These are phyloP conservation scores for Trichopria drosophilae DNA, from an alignment of 2,888 invertebrate species.

Conservation along the genomic window DNA sequence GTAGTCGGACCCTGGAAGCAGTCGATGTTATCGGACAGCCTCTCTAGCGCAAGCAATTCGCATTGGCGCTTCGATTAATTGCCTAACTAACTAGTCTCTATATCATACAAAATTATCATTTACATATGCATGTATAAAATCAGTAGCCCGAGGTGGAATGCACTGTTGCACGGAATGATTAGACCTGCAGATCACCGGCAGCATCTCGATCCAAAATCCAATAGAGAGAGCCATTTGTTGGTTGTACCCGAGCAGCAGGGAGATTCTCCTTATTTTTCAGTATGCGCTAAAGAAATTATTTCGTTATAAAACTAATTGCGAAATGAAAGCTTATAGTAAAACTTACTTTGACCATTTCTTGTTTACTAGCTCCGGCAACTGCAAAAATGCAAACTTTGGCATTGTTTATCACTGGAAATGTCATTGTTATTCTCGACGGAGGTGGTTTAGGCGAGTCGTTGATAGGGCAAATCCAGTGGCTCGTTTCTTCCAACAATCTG, in stretches of 20 bases:
- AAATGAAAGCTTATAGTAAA: not conserved
- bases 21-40: too few species aligned
- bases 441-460: slow-evolving; percentile 97
- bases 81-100: slow-evolving; percentile 29
- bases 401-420: slow-evolving; percentile 86
- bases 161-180: slow-evolving; percentile 25
- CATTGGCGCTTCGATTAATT: too few species aligned
- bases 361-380: slow-evolving; percentile 81
- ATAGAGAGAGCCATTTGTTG: slow-evolving; percentile 69
- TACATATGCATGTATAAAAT: slow-evolving; percentile 40
- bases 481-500: slow-evolving; percentile 65
- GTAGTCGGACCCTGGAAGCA: too few species aligned
- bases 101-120: slow-evolving; percentile 38
- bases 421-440: slow-evolving; percentile 84
- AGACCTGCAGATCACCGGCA: slow-evolving; percentile 37
- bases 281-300: slow-evolving; percentile 68
- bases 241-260: slow-evolving; percentile 77
- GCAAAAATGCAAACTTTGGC: slow-evolving; percentile 83
- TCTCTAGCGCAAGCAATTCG: too few species aligned
- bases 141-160: slow-evolving; percentile 41
- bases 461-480: slow-evolving; percentile 77
- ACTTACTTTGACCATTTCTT: slow-evolving; percentile 81
- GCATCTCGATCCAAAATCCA: slow-evolving; percentile 59
- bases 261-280: slow-evolving; percentile 74
- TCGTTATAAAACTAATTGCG: slow-evolving; percentile 14